A percentile compares a stretch with the other conserved stretches of the same genome.
Conservation (phyloP, 2,113 vertebrate species). For the Nibea albiflora region DNA sequence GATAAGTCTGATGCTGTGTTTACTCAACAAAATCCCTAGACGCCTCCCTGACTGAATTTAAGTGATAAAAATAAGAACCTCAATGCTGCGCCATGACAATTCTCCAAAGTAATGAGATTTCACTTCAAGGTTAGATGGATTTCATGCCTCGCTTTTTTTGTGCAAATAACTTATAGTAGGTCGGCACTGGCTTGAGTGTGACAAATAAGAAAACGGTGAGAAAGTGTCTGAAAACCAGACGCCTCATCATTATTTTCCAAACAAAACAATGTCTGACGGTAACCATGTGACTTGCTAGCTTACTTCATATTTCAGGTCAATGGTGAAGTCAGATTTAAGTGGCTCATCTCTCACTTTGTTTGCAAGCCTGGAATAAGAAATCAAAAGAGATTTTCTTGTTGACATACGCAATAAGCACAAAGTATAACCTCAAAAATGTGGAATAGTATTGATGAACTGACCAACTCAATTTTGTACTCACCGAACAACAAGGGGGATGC, state of each 20-base stretch:
- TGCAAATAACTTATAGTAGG: constrained; percentile 49
- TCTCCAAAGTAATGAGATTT: constrained; percentile 74
- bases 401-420: background rate
- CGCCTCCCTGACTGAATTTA: constrained; percentile 55
- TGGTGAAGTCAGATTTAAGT: constrained; percentile 96
- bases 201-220: constrained; percentile 25
- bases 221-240: constrained; percentile 21
- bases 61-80: constrained; percentile 64
- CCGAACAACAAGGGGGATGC: constrained; percentile 92
- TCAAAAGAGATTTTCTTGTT: background rate
- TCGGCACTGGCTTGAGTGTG: constrained; percentile 27
- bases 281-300: constrained; percentile 39
- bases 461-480: constrained; percentile 76
- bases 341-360: constrained; percentile 90
- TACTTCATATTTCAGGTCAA: constrained; percentile 98
- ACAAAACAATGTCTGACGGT: constrained; percentile 6
- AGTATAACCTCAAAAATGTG: background rate
- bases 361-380: constrained; percentile 85
- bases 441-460: background rate
- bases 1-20: constrained; percentile 57
- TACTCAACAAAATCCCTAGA: constrained; percentile 56
- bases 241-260: constrained; percentile 13
- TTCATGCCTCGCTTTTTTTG: constrained; percentile 59
- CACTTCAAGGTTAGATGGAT: constrained; percentile 71
- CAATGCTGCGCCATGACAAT: constrained; percentile 58